Evolutionary conservation across 2,888 invertebrate species (phyloP).

Genomic region (Chelonus formosanus): DNA sequence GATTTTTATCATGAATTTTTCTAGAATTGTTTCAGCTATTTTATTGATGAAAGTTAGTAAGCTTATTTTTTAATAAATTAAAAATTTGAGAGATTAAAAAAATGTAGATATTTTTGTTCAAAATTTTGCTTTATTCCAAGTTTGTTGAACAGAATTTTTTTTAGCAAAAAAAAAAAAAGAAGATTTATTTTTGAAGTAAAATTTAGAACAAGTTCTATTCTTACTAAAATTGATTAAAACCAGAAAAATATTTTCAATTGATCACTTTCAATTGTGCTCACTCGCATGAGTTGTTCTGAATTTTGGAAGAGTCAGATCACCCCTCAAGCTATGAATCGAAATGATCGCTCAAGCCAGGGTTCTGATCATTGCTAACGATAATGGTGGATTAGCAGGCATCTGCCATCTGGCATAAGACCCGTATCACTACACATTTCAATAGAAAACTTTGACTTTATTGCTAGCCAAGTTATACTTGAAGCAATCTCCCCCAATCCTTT

Average conservation of each 20-base stretch:
- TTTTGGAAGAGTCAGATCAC: constrained; percentile 28
- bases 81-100: too few relatives aligned
- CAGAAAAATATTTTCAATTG: background rate
- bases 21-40: too few relatives aligned
- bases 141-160: background rate
- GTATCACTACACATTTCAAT: constrained; percentile 27
- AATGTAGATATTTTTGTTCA: too few relatives aligned
- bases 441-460: constrained; percentile 27
- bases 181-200: background rate
- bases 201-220: background rate
- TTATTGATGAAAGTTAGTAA: too few relatives aligned
- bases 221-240: background rate
- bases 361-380: constrained; percentile 61
- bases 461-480: constrained; percentile 10
- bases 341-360: constrained; percentile 47
- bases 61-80: too few relatives aligned
- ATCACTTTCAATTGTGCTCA: background rate
- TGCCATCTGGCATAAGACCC: constrained; percentile 50
- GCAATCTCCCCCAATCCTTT: background rate
- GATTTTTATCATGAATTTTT: too few relatives aligned
- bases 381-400: constrained; percentile 61
- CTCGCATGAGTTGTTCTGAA: constrained; percentile 33
- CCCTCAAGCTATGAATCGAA: constrained; percentile 55
- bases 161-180: too few relatives aligned
- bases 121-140: too few relatives aligned